phyloP scores from a whole-genome alignment of 2,888 invertebrate species.

The Scrobipalpa costella region DNA sequence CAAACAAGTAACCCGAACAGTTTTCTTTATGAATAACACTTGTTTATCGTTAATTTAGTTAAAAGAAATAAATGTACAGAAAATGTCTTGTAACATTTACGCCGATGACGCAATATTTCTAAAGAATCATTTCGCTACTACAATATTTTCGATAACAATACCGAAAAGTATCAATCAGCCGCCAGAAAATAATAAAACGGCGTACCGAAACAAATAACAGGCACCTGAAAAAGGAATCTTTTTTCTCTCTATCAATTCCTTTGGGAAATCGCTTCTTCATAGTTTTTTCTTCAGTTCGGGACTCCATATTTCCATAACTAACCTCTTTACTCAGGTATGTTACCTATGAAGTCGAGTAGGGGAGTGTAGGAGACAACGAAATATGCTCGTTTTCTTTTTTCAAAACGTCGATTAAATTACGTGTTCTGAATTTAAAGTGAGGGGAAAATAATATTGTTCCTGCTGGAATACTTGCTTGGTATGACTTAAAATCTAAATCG shows the following conservation, averaged over 20 bases:
- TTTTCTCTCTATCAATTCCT: constrained; percentile 34
- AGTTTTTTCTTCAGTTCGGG: background rate
- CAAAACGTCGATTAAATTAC: background rate
- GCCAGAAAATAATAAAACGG: constrained; percentile 8
- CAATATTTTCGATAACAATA: background rate
- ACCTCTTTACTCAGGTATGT: constrained; percentile 36
- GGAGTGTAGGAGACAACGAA: background rate
- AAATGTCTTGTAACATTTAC: too few species aligned
- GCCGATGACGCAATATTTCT: too few species aligned
- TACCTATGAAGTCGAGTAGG: background rate
- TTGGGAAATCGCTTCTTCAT: constrained; percentile 49
- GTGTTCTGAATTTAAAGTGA: background rate
- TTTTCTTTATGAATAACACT: too few species aligned
- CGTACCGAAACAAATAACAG: background rate
- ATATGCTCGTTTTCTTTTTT: background rate
- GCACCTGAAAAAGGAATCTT: constrained; percentile 16
- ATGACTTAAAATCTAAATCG: too few species aligned
- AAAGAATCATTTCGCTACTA: too few species aligned
- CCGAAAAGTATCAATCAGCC: constrained; percentile 1
- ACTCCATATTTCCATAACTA: constrained; percentile 49
- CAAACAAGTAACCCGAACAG: too few species aligned
- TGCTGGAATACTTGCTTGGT: too few species aligned
- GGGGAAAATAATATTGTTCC: too few species aligned
- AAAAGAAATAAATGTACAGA: too few species aligned
- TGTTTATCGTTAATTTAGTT: too few species aligned